Conservation (phyloP, 2,797 vertebrate genomes). For the Acipenser transmontanus region DNA sequence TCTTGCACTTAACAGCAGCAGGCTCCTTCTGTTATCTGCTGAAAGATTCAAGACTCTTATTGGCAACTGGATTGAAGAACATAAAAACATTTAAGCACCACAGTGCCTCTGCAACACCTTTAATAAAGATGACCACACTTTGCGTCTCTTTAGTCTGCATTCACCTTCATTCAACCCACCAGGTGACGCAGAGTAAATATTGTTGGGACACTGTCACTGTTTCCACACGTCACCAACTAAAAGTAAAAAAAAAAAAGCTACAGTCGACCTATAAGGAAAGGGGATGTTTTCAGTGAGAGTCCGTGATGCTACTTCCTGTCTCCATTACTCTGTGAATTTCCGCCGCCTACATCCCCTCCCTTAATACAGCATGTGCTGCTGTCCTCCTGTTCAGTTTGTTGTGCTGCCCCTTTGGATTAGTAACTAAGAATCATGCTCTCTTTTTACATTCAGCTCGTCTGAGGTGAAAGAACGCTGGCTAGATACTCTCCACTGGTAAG, state of each 20-base stretch:
- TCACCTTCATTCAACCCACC: background rate
- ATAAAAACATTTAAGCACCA: no score
- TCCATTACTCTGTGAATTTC: conserved; percentile 65
- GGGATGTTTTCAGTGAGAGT: conserved; percentile 49
- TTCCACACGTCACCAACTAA: conserved; percentile 25
- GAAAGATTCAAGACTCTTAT: no score
- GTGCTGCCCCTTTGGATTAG: conserved; percentile 43
- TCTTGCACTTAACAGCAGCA: no score
- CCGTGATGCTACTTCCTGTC: conserved; percentile 81
- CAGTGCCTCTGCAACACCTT: no score
- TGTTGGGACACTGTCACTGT: conserved; percentile 18
- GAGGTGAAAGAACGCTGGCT: conserved; percentile 73
- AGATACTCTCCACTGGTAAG: conserved; percentile 73
- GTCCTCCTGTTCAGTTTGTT: conserved; percentile 24
- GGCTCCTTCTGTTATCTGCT: no score
- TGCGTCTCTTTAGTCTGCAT: no score
- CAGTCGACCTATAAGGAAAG: conserved; percentile 54
- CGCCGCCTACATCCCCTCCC: conserved; percentile 50
- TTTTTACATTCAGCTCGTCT: conserved; percentile 49
- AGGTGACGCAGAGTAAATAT: background rate
- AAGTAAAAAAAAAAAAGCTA: background rate
- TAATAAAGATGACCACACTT: no score
- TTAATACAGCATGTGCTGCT: conserved; percentile 48
- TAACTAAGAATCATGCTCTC: conserved; percentile 60
- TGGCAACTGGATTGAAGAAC: no score